phyloP scores from a whole-genome alignment of 2,888 invertebrate species.

The Zygaena filipendulae region DNA sequence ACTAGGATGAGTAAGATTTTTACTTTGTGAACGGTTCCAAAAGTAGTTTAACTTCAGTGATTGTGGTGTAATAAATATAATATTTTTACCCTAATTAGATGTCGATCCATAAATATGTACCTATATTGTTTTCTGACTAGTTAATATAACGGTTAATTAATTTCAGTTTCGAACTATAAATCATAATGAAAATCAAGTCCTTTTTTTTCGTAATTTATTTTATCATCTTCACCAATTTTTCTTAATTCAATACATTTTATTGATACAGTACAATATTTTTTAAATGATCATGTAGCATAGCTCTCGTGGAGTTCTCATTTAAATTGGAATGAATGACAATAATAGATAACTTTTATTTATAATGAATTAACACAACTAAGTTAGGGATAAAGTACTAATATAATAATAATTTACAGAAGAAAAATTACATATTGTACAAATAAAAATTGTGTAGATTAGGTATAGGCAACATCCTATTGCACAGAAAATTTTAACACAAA shows the following conservation, averaged over 20 bases:
- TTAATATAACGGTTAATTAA: neutral
- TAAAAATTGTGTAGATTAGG: constrained; percentile 19
- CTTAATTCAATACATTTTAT: constrained; percentile 63
- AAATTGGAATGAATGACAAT: constrained; percentile 68
- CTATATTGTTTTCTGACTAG: no score
- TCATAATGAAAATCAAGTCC: neutral
- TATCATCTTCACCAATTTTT: constrained; percentile 65
- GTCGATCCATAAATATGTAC: no score
- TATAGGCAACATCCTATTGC: constrained; percentile 56
- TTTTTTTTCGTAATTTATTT: constrained; percentile 63
- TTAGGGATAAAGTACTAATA: constrained; percentile 49
- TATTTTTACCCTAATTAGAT: no score
- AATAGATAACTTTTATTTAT: constrained; percentile 58
- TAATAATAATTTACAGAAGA: constrained; percentile 35
- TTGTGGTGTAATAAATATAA: no score
- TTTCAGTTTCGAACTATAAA: neutral
- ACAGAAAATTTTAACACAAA: constrained; percentile 41
- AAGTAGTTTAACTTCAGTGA: no score
- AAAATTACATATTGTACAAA: constrained; percentile 19
- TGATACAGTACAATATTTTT: constrained; percentile 67
- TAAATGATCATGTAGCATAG: constrained; percentile 63
- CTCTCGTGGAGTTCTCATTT: constrained; percentile 61
- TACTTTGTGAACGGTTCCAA: no score
- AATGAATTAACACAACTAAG: constrained; percentile 63
- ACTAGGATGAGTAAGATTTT: no score